Percentiles rank a stretch among this genome's conserved stretches.
Evolutionary conservation across 2,888 invertebrate species (phyloP).

Genomic region (Ichneumoninae sp.): DNA sequence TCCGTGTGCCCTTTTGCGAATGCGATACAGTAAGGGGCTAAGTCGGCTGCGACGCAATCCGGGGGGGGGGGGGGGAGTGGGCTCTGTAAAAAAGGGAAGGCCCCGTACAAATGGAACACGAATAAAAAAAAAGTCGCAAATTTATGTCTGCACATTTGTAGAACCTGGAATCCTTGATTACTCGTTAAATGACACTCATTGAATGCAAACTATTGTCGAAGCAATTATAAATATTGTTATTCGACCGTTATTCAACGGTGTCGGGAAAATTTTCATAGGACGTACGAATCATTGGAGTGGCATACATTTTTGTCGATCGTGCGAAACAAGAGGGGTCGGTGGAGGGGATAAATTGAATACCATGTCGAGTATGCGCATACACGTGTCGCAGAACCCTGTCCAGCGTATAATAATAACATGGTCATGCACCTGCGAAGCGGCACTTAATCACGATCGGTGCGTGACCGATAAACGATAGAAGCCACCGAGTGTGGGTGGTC

Average conservation of each 20-base stretch:
- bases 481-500: slow-evolving; percentile 24
- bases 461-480: slow-evolving; percentile 47
- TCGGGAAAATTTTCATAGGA: neutral
- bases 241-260: neutral
- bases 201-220: neutral
- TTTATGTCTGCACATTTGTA: no score
- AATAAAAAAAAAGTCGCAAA: no score
- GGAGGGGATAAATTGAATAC: neutral
- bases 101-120: no score
- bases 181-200: neutral
- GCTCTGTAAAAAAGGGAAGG: no score
- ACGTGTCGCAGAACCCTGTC: neutral
- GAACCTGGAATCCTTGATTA: neutral
- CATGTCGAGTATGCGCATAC: neutral
- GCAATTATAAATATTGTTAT: neutral
- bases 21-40: no score
- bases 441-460: slow-evolving; percentile 49
- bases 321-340: neutral
- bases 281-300: neutral
- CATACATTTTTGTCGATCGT: neutral
- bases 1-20: no score
- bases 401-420: slow-evolving; percentile 7
- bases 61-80: no score
- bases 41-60: no score
- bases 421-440: slow-evolving; percentile 15